phyloP scores from a whole-genome alignment of 2,113 vertebrate species.

The Aegypius monachus region DNA sequence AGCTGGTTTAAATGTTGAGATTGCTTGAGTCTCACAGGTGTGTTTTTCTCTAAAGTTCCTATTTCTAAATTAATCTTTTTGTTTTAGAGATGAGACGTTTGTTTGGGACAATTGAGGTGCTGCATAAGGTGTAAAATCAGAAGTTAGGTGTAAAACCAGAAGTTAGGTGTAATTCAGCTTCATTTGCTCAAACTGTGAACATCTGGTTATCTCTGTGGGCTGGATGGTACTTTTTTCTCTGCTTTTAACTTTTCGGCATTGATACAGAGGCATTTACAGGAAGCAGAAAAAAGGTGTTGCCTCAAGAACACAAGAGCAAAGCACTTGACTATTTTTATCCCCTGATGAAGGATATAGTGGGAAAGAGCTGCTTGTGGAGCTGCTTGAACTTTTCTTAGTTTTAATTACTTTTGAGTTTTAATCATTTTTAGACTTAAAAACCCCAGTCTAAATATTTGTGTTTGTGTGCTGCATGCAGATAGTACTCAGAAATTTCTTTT shows the following conservation, averaged over 20 bases:
- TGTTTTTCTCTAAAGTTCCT: neutral
- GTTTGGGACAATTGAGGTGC: neutral
- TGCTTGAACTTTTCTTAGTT: neutral
- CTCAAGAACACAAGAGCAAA: slow-evolving; percentile 11
- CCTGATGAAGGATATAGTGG: neutral
- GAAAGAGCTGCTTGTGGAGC: neutral
- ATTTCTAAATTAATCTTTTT: neutral
- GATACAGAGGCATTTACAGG: slow-evolving; percentile 11
- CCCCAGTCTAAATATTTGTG: neutral
- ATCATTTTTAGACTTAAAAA: neutral
- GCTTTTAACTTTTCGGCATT: neutral
- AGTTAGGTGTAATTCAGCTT: neutral
- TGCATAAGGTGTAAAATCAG: neutral
- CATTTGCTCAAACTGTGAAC: neutral
- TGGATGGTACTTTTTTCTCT: neutral
- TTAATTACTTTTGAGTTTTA: neutral
- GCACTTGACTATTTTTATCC: slow-evolving; percentile 37
- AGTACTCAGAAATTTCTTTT: neutral
- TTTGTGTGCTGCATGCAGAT: neutral
- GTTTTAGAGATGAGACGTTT: neutral
- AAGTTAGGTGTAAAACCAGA: neutral
- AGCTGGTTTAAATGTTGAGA: neutral
- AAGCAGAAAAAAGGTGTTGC: slow-evolving; percentile 45
- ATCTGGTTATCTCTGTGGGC: neutral
- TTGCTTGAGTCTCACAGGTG: neutral